Evolutionary conservation across 2,888 invertebrate genomes (phyloP).

Genomic region (Trichopria drosophilae): DNA sequence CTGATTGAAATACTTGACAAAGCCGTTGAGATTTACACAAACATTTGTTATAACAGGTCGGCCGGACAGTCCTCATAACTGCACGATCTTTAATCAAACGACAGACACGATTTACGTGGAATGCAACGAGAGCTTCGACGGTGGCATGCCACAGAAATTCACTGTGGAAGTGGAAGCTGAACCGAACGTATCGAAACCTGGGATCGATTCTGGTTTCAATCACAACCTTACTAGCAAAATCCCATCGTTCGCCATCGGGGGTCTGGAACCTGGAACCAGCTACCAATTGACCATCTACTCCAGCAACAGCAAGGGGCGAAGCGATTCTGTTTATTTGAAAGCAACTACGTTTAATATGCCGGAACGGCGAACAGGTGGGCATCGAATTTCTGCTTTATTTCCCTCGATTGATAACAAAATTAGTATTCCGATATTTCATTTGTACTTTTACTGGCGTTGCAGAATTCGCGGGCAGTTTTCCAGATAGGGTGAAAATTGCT

Average conservation of each 20-base stretch:
- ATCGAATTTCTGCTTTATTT: too few relatives aligned
- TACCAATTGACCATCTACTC: constrained; percentile 73
- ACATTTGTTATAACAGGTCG: constrained; percentile 62
- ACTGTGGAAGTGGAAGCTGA: constrained; percentile 68
- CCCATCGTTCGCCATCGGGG: constrained; percentile 69
- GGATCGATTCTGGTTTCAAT: background rate
- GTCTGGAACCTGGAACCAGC: constrained; percentile 69
- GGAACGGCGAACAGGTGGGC: constrained; percentile 72
- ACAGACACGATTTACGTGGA: constrained; percentile 72
- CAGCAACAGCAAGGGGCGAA: constrained; percentile 73
- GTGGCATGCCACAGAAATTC: constrained; percentile 74
- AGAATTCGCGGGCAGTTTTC: too few relatives aligned
- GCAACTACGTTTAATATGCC: constrained; percentile 75
- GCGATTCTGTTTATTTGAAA: constrained; percentile 67
- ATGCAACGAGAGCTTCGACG: constrained; percentile 76
- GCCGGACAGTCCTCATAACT: constrained; percentile 74
- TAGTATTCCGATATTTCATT: constrained; percentile 29
- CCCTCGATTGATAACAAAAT: constrained; percentile 27
- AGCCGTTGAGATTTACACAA: too few relatives aligned
- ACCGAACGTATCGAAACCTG: constrained; percentile 60
- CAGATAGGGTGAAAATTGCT: too few relatives aligned
- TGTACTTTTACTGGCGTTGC: too few relatives aligned
- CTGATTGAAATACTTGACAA: too few relatives aligned
- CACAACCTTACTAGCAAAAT: constrained; percentile 64
- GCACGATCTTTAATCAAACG: constrained; percentile 74